A percentile compares a stretch with the other conserved stretches of the same genome.
Conservation (phyloP, 1,140 invertebrate genomes). For the Halyomorpha halys region DNA sequence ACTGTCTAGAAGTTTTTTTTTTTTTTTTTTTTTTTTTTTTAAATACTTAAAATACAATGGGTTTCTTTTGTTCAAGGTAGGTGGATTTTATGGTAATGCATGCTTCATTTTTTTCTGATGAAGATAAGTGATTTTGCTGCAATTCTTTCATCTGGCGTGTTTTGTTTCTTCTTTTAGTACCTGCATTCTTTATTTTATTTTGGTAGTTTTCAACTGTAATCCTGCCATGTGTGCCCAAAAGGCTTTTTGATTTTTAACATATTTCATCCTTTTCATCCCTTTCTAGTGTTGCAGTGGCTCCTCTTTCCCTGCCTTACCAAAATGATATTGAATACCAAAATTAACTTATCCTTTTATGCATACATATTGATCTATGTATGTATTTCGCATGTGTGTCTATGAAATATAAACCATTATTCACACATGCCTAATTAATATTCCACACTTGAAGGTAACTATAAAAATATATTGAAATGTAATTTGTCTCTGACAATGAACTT, state of each 20-base stretch:
- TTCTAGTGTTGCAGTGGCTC: conserved; percentile 24
- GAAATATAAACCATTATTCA: conserved; percentile 1
- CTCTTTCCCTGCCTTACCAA: conserved; percentile 25
- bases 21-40: background rate
- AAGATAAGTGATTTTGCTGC: conserved; percentile 9
- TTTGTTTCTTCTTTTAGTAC: conserved; percentile 7
- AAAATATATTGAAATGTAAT: conserved; percentile 1
- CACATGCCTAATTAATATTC: background rate
- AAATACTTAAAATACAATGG: background rate
- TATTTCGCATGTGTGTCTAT: conserved; percentile 14
- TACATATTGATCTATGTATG: conserved; percentile 1
- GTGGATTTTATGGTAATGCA: conserved; percentile 9
- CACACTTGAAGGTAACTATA: background rate
- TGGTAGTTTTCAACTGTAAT: conserved; percentile 15
- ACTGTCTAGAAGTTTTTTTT: conserved; percentile 8
- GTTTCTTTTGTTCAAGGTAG: conserved; percentile 6
- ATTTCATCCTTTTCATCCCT: conserved; percentile 1
- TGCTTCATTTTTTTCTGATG: conserved; percentile 12
- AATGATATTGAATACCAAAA: background rate
- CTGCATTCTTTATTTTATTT: conserved; percentile 9
- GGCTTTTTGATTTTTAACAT: conserved; percentile 4
- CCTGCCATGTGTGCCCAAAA: conserved; percentile 11
- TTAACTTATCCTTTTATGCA: conserved; percentile 11
- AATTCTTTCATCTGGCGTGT: conserved; percentile 10
- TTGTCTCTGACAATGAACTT: background rate